Percentiles rank a stretch among this genome's conserved stretches.
Conservation (phyloP, 2,888 invertebrate genomes). For the Yponomeuta malinellus region DNA sequence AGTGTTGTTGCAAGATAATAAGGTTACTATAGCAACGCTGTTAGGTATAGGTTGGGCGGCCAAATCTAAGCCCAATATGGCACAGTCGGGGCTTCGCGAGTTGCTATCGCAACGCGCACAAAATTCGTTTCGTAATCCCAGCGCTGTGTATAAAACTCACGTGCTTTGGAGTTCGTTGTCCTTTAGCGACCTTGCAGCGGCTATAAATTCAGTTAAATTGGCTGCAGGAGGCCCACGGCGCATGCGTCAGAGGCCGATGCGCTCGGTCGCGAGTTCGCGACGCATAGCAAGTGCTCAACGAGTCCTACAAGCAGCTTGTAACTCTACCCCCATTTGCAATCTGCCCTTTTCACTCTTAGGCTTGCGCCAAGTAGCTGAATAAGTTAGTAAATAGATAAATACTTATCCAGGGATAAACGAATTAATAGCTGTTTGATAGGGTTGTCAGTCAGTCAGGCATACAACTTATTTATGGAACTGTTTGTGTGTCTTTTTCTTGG, state of each 20-base stretch:
- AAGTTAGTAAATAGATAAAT: no score
- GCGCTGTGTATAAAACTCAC: neutral
- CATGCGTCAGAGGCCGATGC: conserved; percentile 63
- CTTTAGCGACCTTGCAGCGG: conserved; percentile 68
- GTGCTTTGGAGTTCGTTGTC: conserved; percentile 56
- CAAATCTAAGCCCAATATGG: no score
- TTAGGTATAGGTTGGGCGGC: no score
- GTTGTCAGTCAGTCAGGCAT: no score
- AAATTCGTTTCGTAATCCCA: conserved; percentile 23
- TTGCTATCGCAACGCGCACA: neutral
- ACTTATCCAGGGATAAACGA: no score
- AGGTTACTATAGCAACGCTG: no score
- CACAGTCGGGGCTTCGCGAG: no score
- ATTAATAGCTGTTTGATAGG: no score
- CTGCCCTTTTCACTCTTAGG: neutral
- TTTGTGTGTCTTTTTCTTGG: no score
- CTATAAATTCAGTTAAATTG: conserved; percentile 67
- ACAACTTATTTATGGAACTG: no score
- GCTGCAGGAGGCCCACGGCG: conserved; percentile 45
- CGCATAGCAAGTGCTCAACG: conserved; percentile 40
- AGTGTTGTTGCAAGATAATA: no score
- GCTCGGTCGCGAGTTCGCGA: conserved; percentile 38
- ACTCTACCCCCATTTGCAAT: conserved; percentile 20
- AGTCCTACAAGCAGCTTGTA: conserved; percentile 13
- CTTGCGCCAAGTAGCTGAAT: no score